These are phyloP conservation scores for Cynopterus sphinx DNA, from an alignment of 2,797 vertebrate species.

Conservation along the genomic window DNA sequence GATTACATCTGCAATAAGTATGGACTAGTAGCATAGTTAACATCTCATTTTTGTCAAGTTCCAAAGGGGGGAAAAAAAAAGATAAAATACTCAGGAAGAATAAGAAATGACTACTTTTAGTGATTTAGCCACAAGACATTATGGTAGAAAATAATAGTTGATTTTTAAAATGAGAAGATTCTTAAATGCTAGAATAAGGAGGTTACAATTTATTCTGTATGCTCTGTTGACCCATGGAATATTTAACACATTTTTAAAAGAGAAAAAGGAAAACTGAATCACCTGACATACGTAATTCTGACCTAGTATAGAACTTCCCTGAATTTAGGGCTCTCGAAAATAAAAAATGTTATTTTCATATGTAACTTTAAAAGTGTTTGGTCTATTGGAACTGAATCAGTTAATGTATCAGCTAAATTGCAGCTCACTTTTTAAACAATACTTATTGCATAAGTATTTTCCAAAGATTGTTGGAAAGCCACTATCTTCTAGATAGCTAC, in stretches of 20 bases:
- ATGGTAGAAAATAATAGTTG: neutral
- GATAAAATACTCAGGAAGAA: neutral
- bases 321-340: neutral
- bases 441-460: neutral
- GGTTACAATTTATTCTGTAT: neutral
- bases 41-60: neutral
- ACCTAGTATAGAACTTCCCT: neutral
- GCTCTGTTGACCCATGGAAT: neutral
- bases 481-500: neutral
- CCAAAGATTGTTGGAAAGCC: neutral
- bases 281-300: neutral
- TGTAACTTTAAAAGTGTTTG: neutral
- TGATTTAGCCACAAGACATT: neutral
- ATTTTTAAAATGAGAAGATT: neutral
- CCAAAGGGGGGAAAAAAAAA: neutral
- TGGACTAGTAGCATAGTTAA: neutral
- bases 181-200: neutral
- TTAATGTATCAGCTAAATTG: neutral
- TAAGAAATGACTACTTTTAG: neutral
- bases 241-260: neutral
- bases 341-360: neutral
- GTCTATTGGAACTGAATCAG: neutral
- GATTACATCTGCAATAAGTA: neutral
- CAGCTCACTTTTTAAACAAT: neutral
- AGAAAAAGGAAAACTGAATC: neutral